These are phyloP conservation scores for Sarcoramphus papa DNA, from an alignment of 2,797 vertebrate genomes.

Conservation along the genomic window DNA sequence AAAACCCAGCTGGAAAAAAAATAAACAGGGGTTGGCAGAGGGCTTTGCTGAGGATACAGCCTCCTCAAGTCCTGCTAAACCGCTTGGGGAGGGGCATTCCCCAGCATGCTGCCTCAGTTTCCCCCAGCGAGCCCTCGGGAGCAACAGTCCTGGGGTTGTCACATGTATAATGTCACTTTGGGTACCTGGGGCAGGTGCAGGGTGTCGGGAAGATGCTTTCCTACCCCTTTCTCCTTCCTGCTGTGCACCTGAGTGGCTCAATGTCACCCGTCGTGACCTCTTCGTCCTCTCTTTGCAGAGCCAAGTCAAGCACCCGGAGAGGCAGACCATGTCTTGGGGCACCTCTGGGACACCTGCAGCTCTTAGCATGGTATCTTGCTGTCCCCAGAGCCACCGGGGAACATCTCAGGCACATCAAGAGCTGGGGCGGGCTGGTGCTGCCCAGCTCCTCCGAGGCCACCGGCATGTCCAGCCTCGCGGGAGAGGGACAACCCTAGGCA, in stretches of 20 bases:
- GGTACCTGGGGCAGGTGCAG: not conserved
- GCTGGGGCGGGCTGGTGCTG: not conserved
- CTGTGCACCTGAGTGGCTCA: not conserved
- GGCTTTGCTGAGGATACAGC: not conserved
- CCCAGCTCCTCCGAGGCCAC: not conserved
- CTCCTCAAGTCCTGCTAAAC: accelerated
- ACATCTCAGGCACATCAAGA: not conserved
- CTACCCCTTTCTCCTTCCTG: not conserved
- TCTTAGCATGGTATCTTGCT: not conserved
- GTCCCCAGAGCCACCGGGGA: not conserved
- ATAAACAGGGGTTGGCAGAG: not conserved
- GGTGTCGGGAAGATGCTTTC: not conserved
- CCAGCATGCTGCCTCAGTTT: not conserved
- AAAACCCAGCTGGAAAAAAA: not conserved
- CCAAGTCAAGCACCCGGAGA: not conserved
- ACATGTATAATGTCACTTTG: not conserved
- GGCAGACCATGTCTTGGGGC: accelerated
- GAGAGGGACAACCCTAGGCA: not conserved
- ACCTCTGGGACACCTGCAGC: not conserved
- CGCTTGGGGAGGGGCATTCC: accelerated
- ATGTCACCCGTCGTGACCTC: not conserved
- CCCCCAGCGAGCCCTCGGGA: not conserved
- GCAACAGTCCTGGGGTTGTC: not conserved
- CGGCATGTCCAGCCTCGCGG: accelerated
- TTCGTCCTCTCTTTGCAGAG: not conserved